A percentile compares a stretch with the other conserved stretches of the same genome.
Evolutionary conservation across 2,888 invertebrate genomes (phyloP).

Genomic region (Ophion obscuratus): DNA sequence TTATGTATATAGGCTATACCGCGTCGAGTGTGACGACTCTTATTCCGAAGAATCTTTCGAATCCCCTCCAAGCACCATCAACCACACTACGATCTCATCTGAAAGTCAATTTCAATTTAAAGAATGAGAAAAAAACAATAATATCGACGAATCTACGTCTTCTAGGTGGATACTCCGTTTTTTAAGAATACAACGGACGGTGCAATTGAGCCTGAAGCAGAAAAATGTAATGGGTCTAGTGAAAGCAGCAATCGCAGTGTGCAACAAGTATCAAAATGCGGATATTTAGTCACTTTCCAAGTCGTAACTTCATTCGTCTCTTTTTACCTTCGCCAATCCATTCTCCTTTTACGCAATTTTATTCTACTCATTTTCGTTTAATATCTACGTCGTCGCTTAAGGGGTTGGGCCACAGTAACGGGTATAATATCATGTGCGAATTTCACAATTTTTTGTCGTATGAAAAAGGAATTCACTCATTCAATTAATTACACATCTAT

Average conservation of each 20-base stretch:
- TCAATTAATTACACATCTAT: no score
- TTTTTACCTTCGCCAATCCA: neutral
- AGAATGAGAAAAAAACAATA: neutral
- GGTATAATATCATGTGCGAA: no score
- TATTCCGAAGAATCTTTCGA: neutral
- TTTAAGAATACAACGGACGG: neutral
- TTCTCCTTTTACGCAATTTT: neutral
- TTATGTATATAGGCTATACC: slow-evolving; percentile 23
- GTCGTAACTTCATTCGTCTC: neutral
- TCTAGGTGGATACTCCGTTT: neutral
- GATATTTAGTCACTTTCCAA: neutral
- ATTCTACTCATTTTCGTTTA: neutral
- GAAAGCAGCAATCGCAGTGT: neutral
- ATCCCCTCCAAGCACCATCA: neutral
- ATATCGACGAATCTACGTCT: neutral
- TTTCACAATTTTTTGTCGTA: no score
- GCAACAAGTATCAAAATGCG: neutral
- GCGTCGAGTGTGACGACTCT: slow-evolving; percentile 18
- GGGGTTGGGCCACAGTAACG: no score
- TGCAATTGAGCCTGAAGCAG: neutral
- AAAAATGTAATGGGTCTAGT: neutral
- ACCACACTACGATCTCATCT: neutral
- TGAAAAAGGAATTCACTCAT: no score
- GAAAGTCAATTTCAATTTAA: neutral
- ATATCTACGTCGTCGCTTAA: neutral